phyloP scores from a whole-genome alignment of 2,797 vertebrate species.

The Onychomys arenicola region DNA sequence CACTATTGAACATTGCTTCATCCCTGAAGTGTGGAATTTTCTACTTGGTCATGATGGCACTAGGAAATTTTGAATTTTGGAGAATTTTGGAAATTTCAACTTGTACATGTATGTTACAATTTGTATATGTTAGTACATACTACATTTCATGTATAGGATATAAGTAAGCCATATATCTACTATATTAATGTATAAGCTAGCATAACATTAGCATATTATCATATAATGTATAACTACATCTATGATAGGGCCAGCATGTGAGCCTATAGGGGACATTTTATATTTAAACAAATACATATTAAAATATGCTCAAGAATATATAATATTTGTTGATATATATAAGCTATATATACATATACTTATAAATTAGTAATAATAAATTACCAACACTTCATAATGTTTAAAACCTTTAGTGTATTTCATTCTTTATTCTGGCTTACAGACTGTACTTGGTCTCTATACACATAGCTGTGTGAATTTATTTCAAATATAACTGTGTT shows the following conservation, averaged over 20 bases:
- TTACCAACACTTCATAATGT: background rate
- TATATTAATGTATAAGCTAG: background rate
- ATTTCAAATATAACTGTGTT: background rate
- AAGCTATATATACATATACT: background rate
- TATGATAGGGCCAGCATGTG: background rate
- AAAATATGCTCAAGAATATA: background rate
- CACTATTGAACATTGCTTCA: background rate
- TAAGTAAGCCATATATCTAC: background rate
- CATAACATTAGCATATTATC: background rate
- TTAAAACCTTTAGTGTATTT: background rate
- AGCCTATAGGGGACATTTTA: background rate
- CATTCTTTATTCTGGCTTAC: background rate
- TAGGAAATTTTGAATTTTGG: background rate
- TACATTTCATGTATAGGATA: background rate
- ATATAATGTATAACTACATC: background rate
- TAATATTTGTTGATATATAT: background rate
- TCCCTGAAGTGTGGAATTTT: background rate
- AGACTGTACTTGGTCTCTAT: background rate
- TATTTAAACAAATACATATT: background rate
- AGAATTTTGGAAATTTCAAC: background rate
- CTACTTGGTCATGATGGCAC: too few species aligned
- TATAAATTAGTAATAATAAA: background rate
- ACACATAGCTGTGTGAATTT: background rate
- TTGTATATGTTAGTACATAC: background rate
- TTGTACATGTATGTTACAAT: background rate